Evolutionary conservation across 2,113 vertebrate genomes (phyloP), one percentile per base, ranked within the genome.

Genomic region (Brachionichthys hirsutus): DNA sequence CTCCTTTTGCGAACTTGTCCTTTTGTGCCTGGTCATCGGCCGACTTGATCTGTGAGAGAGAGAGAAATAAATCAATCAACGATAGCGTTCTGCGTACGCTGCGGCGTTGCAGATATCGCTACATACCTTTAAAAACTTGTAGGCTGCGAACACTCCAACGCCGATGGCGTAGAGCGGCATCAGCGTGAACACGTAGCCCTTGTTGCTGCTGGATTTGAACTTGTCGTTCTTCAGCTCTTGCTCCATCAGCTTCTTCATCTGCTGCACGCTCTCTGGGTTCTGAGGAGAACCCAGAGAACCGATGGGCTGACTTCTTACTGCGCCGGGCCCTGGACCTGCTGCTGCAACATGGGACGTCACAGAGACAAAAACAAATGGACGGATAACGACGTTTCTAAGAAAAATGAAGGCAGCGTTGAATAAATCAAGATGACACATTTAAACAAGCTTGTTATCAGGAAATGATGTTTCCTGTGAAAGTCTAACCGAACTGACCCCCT

Each of bases 151-250:
- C 51, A 94, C 84, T 17, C 94, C 94, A 9, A 96, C 94, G 41
- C 93, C 93, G 34, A 95, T 87, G 58, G 94, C 93, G 38, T 96
- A 96, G 20, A 96, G 76, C 0, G 94, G 94, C 94, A 96, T 94
- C 18, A 96, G 90, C 0, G 94, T 94, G 67, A 96, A 93, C n/a
- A 93, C 92, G 14, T 93, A 91, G 67, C 94, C 93, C 79, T 91
- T 94, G 42, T 83, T 89, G 75, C 72, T 91, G 73, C 79, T 93
- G 62, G 90, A 75, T 67, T 91, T 93, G 46, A 56, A 89, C 60
- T 90, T 94, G 68, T 95, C 92, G 0, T 18, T 82, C 78, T 92
- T 94, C 46, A 93, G 64, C 74, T 95, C 92, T 50, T 95, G 92
- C 62, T 94, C 94, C 92, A 94, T 89, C 73, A 92, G 87, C 58